phyloP scores from a whole-genome alignment of 37 sponge, comb jelly and placozoan species.

The Agelas oroides region DNA sequence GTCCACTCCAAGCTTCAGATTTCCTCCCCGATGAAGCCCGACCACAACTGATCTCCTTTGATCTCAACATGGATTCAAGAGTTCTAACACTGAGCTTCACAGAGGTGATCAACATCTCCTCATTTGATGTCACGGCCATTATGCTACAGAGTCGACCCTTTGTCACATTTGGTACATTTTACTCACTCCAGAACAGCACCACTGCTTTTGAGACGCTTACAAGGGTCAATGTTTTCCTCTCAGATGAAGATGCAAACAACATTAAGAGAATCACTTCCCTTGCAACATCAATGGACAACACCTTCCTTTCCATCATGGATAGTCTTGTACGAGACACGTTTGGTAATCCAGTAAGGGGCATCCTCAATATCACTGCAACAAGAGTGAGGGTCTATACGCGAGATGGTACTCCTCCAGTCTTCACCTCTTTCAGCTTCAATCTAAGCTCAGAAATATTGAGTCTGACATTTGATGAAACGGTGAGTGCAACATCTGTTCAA shows the following conservation, averaged over 20 bases:
- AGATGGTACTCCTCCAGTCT: slow-evolving; percentile 69
- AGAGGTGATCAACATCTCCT: slow-evolving; percentile 70
- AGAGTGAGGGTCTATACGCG: background rate
- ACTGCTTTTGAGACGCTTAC: slow-evolving; percentile 35
- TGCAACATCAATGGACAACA: slow-evolving; percentile 57
- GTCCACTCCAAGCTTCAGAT: slow-evolving; percentile 20
- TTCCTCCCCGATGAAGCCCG: slow-evolving; percentile 60
- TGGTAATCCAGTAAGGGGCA: slow-evolving; percentile 41
- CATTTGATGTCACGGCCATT: slow-evolving; percentile 59
- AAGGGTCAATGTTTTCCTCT: slow-evolving; percentile 37
- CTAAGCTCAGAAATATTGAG: slow-evolving; percentile 75
- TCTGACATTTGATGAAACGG: slow-evolving; percentile 91
- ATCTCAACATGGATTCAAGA: slow-evolving; percentile 73
- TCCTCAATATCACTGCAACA: slow-evolving; percentile 14
- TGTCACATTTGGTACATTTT: slow-evolving; percentile 1
- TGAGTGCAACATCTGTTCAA: slow-evolving; percentile 50
- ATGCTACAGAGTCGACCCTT: slow-evolving; percentile 54
- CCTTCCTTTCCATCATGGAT: slow-evolving; percentile 57
- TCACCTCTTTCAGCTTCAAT: slow-evolving; percentile 71
- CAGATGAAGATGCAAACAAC: slow-evolving; percentile 65
- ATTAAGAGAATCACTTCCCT: slow-evolving; percentile 64
- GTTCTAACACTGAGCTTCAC: slow-evolving; percentile 68
- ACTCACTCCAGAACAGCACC: slow-evolving; percentile 23
- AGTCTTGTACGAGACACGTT: slow-evolving; percentile 60
- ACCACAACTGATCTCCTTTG: slow-evolving; percentile 58